Conservation (phyloP, 2,113 vertebrate genomes). For the Gobio gobio region DNA sequence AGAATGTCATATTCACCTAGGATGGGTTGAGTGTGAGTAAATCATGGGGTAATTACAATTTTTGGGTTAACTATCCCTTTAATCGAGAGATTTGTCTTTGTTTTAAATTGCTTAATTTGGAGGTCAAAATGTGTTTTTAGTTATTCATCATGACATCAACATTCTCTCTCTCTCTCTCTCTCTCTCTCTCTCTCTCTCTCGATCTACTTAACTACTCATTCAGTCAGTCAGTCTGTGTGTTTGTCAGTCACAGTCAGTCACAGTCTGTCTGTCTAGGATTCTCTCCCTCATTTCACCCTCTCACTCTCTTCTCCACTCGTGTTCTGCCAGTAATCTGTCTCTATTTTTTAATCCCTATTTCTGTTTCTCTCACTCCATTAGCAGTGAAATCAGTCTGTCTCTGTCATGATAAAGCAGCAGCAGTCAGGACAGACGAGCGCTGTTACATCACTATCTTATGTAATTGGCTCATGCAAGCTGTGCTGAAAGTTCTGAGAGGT, state of each 20-base stretch:
- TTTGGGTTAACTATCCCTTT: no score
- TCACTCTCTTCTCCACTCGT: constrained; percentile 5
- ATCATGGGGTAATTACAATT: no score
- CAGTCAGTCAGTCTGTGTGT: not conserved
- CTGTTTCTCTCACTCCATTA: not conserved
- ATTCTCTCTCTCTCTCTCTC: no score
- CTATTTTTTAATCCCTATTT: constrained; percentile 15
- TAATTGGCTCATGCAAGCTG: constrained; percentile 32
- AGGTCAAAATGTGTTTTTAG: no score
- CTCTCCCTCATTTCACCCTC: not conserved
- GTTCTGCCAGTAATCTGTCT: constrained; percentile 14
- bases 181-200: no score
- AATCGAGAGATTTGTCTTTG: no score
- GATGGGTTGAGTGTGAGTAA: no score
- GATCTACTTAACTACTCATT: no score
- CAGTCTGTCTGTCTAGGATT: not conserved
- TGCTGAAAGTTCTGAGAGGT: constrained; percentile 18
- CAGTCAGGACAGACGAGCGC: not conserved
- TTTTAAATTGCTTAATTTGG: no score
- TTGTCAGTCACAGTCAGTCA: not conserved
- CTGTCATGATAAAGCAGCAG: constrained; percentile 7
- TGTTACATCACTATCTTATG: constrained; percentile 46
- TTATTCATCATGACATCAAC: no score
- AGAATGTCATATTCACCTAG: no score
- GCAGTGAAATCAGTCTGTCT: constrained; percentile 24